Evolutionary conservation across 2,113 vertebrate genomes (phyloP).

Genomic region (Colius striatus): DNA sequence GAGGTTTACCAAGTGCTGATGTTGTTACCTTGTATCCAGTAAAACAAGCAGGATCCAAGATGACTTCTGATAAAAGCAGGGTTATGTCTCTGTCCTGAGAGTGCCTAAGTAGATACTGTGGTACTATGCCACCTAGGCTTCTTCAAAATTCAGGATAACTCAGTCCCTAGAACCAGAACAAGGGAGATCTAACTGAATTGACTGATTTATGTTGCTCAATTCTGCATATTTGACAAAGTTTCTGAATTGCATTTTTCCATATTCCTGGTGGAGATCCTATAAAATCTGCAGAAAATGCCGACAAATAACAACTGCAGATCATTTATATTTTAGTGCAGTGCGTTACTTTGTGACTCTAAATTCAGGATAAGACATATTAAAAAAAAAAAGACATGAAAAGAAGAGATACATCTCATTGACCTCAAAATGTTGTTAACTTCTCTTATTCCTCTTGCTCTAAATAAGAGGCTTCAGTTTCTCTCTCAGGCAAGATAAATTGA

Average conservation of each 20-base stretch:
- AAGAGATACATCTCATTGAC: neutral
- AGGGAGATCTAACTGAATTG: neutral
- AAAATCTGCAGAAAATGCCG: neutral
- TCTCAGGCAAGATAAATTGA: neutral
- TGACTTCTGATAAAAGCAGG: neutral
- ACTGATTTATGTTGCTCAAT: neutral
- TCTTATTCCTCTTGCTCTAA: neutral
- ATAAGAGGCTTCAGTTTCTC: neutral
- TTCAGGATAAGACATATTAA: neutral
- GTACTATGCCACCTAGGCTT: neutral
- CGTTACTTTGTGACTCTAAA: neutral
- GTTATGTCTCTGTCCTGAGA: neutral
- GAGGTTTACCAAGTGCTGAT: neutral
- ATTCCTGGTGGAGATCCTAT: neutral
- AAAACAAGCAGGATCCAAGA: neutral
- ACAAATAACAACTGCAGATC: neutral
- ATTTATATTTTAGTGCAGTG: neutral
- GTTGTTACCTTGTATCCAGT: rapidly evolving
- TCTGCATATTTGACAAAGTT: neutral
- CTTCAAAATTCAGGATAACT: neutral
- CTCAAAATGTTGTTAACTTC: neutral
- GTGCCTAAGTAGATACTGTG: neutral
- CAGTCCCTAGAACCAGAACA: neutral
- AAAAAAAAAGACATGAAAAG: too few relatives aligned
- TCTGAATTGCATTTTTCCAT: neutral